Evolutionary conservation across 1,140 invertebrate species (phyloP), one percentile per base, ranked within the genome.

Genomic region (Saccostrea glomerata): DNA sequence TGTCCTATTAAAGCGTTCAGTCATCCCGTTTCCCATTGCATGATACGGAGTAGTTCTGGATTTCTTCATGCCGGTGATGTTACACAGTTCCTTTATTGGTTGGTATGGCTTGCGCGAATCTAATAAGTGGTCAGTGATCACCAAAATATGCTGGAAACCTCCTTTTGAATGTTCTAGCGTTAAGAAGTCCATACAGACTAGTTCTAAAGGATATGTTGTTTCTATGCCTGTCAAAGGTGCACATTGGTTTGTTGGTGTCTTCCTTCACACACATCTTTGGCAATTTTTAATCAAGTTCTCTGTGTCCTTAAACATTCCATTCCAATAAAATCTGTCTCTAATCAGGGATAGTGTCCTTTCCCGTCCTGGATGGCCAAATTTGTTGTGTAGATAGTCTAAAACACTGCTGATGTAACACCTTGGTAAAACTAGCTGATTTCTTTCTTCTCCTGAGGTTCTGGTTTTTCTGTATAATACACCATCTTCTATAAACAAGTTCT

Each of bases 171-270:
- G 23, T 86, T 86, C 85, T 66, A 86, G 20, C 5, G 56, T 54
- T 20, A 87, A 30, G 73, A 77, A 89, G 30, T 89, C 88, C 55
- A 89, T 86, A 47, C 88, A 86, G 6, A 89, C 88, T 1, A 89
- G 23, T 47, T 89, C 84, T 36, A 89, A 30, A 12, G 88, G 88
- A n/a, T 89, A 70, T 63, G 83, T 73, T 11, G 85, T 83, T 15
- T 13, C 13, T 12, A 89, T 87, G 82, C 70, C 84, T 2, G 66
- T 60, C 13, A 87, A 47, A 66, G 88, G 88, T 56, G 58, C 88
- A 63, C 73, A 77, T 54, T 58, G 11, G 77, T 85, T 84, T 13
- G 85, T 84, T 54, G 77, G 82, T 20, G 66, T 55, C 47, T 89
- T 89, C 23, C 86, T 73, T 54, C 25, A 25, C 12, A 85, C 30